phyloP scores from a whole-genome alignment of 2,113 vertebrate species.

The Mastomys natalensis region DNA sequence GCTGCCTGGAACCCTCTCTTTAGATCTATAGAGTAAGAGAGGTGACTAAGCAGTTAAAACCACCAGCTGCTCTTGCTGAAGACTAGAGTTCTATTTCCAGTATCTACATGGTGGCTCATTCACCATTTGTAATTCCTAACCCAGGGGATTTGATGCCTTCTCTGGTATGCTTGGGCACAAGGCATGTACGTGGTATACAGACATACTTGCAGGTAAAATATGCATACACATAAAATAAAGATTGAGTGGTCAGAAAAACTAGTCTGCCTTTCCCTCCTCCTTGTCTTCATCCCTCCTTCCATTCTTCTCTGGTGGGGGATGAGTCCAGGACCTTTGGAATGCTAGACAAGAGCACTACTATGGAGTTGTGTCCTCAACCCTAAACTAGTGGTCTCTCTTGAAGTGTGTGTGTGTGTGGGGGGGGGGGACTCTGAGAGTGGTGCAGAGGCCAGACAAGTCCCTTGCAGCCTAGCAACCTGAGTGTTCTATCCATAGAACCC shows the following conservation, averaged over 20 bases:
- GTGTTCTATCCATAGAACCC: neutral
- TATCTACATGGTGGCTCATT: neutral
- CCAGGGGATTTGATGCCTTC: neutral
- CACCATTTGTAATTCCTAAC: neutral
- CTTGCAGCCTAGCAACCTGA: neutral
- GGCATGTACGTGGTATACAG: neutral
- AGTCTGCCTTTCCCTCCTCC: neutral
- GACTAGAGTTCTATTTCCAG: neutral
- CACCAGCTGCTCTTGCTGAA: neutral
- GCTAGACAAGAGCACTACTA: neutral
- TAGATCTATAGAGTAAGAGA: neutral
- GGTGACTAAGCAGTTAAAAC: neutral
- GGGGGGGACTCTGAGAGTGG: too few species aligned
- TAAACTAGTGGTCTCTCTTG: conserved; percentile 54
- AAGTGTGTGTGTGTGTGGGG: neutral
- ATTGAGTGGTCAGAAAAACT: neutral
- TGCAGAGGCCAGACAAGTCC: neutral
- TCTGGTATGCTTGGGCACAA: neutral
- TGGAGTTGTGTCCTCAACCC: neutral
- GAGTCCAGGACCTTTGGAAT: neutral
- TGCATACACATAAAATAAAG: neutral
- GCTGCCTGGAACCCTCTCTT: neutral
- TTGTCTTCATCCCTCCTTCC: too few species aligned
- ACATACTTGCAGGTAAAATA: neutral
- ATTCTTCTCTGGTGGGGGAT: neutral